Evolutionary conservation across 2,113 vertebrate genomes (phyloP), one percentile per base, ranked within the genome.

Genomic region (Syrmaticus mikado): DNA sequence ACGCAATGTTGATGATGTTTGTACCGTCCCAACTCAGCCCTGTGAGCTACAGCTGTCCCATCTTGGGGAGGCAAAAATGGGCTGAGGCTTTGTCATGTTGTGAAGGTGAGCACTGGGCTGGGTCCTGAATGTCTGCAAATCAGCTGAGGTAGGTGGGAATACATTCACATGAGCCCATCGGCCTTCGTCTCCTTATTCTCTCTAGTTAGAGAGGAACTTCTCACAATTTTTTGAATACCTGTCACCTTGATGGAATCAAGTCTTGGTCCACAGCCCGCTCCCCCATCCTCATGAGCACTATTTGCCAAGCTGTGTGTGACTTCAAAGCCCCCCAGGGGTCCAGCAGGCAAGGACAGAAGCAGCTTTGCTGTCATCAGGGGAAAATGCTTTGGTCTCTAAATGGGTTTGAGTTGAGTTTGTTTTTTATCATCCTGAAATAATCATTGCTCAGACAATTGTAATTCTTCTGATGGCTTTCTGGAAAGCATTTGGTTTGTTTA

Each of bases 381-480:
- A 92, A 79, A 90, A 67, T 8, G 8, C 85, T 91, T 95, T 67
- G 67, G 82, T 91, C 91, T 83, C 93, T 96, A 82, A 94, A 91
- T 82, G 64, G 68, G 87, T 73, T 89, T 71, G 81, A 92, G 50
- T 53, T 53, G 43, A 88, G 76, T 78, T 83, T 92, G 93, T 58
- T 82, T 94, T 96, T 80, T 92, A 88, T 96, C 95, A 84, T 95
- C 86, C 60, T 95, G 83, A 94, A 97, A 96, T 93, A 93, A 95
- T 77, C 74, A 68, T 74, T 84, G 71, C 81, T 95, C 90, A 85
- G 90, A 93, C 92, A 79, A 92, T 62, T 94, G 68, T 65, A 92
- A 80, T 92, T 95, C 91, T 96, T 90, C 92, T 95, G 66, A 73
- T 95, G 78, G 91, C 95, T 92, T 90, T 96, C 92, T 92, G 87